Conservation (phyloP, 2,797 vertebrate genomes). For the Cyclopterus lumpus region DNA sequence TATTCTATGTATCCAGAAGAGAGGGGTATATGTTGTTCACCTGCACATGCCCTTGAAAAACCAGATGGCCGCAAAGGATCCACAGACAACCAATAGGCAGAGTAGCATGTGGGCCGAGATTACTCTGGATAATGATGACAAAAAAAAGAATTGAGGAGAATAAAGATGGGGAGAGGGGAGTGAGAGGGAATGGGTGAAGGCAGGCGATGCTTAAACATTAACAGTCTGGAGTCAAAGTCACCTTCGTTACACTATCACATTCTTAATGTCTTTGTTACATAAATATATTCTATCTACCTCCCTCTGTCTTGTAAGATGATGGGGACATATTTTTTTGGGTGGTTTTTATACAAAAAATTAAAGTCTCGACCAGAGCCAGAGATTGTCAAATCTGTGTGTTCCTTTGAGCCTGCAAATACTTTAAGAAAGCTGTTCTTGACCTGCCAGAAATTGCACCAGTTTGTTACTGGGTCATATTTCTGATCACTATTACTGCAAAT, state of each 20-base stretch:
- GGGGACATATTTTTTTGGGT: slow-evolving; percentile 7
- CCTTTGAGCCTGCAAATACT: background rate
- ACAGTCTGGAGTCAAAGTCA: slow-evolving; percentile 70
- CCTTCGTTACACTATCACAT: slow-evolving; percentile 55
- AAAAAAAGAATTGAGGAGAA: slow-evolving; percentile 61
- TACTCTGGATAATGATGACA: slow-evolving; percentile 67
- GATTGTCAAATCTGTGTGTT: slow-evolving; percentile 6
- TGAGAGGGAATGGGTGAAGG: slow-evolving; percentile 33
- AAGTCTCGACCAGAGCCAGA: background rate
- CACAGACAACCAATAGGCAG: slow-evolving; percentile 62
- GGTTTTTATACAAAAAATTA: no score
- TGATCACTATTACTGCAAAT: background rate
- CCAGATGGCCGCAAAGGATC: slow-evolving; percentile 45
- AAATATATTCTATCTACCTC: slow-evolving; percentile 19
- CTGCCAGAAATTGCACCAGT: background rate
- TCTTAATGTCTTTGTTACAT: slow-evolving; percentile 47
- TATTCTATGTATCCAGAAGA: slow-evolving; percentile 21
- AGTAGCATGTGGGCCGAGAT: slow-evolving; percentile 62
- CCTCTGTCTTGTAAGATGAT: slow-evolving; percentile 26
- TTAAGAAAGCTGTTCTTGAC: background rate
- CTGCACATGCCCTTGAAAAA: slow-evolving; percentile 53
- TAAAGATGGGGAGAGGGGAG: slow-evolving; percentile 40
- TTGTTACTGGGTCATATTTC: background rate
- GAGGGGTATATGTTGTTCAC: slow-evolving; percentile 29
- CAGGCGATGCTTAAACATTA: slow-evolving; percentile 55